phyloP scores from a whole-genome alignment of 1,140 invertebrate species.

The Mizuhopecten yessoensis region DNA sequence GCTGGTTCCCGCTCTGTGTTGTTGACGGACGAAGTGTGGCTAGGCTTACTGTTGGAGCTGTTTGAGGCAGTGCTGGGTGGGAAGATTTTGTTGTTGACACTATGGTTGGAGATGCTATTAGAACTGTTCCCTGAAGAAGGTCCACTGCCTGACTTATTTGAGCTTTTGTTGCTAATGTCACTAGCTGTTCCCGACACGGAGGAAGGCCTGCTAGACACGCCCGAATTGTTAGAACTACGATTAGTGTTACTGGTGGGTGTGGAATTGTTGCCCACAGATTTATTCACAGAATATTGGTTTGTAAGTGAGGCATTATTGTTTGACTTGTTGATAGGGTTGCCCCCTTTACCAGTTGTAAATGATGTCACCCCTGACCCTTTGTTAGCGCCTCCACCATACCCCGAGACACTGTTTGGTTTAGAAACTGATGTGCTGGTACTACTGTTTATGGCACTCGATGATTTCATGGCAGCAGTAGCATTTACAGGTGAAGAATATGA shows the following conservation, averaged over 20 bases:
- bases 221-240: slow-evolving; percentile 8
- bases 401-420: not conserved
- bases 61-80: not conserved
- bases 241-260: not conserved
- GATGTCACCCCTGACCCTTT: not conserved
- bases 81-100: slow-evolving; percentile 10
- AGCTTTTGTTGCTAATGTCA: not conserved
- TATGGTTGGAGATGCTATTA: slow-evolving; percentile 43
- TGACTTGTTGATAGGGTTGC: not conserved
- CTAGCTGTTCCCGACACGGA: not conserved
- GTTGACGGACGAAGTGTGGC: not conserved
- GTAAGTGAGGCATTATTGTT: not conserved
- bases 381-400: not conserved
- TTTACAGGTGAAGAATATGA: not conserved
- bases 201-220: slow-evolving; percentile 4
- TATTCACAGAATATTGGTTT: not conserved
- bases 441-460: slow-evolving; percentile 16
- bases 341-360: not conserved
- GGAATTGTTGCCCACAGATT: slow-evolving; percentile 27
- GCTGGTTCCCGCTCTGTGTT: not conserved
- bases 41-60: not conserved
- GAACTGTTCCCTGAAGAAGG: not conserved
- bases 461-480: slow-evolving; percentile 31
- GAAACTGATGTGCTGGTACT: slow-evolving; percentile 36
- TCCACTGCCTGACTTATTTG: not conserved